A percentile compares a stretch with the other conserved stretches of the same genome.
Conservation (phyloP, 1,140 invertebrate species). For the Drosophila kepulauana region DNA sequence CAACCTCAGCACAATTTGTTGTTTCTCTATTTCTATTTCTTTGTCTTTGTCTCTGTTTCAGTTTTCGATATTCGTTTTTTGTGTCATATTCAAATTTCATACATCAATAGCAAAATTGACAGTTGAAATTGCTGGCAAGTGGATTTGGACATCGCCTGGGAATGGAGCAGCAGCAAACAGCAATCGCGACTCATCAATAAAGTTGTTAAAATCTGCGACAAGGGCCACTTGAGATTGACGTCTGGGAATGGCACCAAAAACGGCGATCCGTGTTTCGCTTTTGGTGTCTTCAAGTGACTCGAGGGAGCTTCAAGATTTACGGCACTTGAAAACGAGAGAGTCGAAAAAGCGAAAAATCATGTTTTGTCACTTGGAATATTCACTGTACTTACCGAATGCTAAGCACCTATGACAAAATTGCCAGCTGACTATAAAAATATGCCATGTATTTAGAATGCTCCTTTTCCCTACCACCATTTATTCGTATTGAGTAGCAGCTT, state of each 20-base stretch:
- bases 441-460: slow-evolving; percentile 18
- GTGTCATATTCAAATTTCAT: slow-evolving; percentile 65
- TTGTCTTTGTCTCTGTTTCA: too few relatives aligned
- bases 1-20: slow-evolving; percentile 71
- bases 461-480: background rate
- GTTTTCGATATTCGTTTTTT: background rate
- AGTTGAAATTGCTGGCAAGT: slow-evolving; percentile 75
- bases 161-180: background rate
- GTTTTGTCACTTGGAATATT: slow-evolving; percentile 15
- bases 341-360: background rate
- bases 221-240: slow-evolving; percentile 74
- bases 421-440: slow-evolving; percentile 49
- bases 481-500: background rate
- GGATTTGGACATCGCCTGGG: slow-evolving; percentile 6
- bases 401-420: slow-evolving; percentile 46
- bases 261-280: slow-evolving; percentile 4
- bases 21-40: slow-evolving; percentile 7
- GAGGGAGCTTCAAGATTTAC: slow-evolving; percentile 60
- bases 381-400: slow-evolving; percentile 41
- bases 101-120: slow-evolving; percentile 59
- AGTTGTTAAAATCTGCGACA: slow-evolving; percentile 78
- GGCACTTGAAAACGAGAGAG: slow-evolving; percentile 39
- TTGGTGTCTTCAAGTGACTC: slow-evolving; percentile 43
- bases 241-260: slow-evolving; percentile 24
- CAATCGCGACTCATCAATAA: slow-evolving; percentile 56